Evolutionary conservation across 2,113 vertebrate species (phyloP), one percentile per base, ranked within the genome.

Genomic region (Perca fluviatilis): DNA sequence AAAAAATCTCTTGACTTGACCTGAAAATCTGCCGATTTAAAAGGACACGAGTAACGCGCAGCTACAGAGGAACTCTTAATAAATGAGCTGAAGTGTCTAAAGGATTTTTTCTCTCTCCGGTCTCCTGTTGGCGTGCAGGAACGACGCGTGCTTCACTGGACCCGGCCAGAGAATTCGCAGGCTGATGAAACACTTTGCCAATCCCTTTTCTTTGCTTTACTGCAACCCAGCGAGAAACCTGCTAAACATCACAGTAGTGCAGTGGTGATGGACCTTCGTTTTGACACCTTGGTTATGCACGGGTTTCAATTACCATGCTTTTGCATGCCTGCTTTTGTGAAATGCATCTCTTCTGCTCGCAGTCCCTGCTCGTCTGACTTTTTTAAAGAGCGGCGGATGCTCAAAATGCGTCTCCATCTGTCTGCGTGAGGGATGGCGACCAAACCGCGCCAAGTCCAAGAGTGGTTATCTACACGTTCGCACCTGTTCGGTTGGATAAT

Each of bases 371-470:
- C 57, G 64, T 25, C 3, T 12, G 85, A 87, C 68, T 87, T 90
- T 77, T 8, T 30, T 12, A 30, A 82, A 51, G 54, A 74, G 66
- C 27, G 16, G 23, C 12, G 4, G 60, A 50, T 70, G 60, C 61
- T 57, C 53, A 27, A 36, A 56, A 50, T 68, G 82, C 73, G 58
- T 79, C 18, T 46, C 43, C 21, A 3, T 25, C 43, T 1, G 71
- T 12, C 18, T 43, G 70, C 27, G 6, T 92, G 82, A 88, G 80
- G n/a, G 61, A 92, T 91, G 91, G 90, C 78, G 66, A 58, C 69
- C 51, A 23, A 49, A 79, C 74, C 23, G 60, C 64, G 47, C 53
- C 77, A 78, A 72, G 70, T 89, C 82, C 78, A 23, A 8, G 33
- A 67, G 78, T 54, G 87, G 15, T 57, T 81, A 33, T 78, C 84